Evolutionary conservation across 2,113 vertebrate species (phyloP).

Genomic region (Climacteris rufus): DNA sequence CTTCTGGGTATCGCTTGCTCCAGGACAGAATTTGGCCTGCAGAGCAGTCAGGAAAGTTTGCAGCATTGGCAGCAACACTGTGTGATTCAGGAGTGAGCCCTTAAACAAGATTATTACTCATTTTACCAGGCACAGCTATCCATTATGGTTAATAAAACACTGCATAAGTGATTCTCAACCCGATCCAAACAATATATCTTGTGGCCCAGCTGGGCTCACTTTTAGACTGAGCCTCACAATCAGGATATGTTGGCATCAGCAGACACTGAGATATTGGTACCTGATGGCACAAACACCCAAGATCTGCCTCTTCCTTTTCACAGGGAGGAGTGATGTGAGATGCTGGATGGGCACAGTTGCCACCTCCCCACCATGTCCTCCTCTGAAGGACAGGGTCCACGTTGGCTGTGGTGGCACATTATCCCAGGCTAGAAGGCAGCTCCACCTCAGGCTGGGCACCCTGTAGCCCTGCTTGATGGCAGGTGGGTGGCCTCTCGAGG

Average conservation of each 20-base stretch:
- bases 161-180: constrained; percentile 47
- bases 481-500: fast-evolving
- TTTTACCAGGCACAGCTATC: constrained; percentile 52
- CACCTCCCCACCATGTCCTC: background rate
- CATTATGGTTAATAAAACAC: constrained; percentile 66
- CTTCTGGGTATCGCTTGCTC: background rate
- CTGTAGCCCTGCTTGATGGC: background rate
- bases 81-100: background rate
- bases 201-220: background rate
- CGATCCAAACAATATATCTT: constrained; percentile 38
- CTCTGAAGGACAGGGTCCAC: background rate
- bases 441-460: background rate
- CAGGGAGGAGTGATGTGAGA: background rate
- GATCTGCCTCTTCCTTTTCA: background rate
- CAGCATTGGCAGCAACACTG: background rate
- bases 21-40: constrained; percentile 16
- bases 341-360: background rate
- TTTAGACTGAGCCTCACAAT: background rate
- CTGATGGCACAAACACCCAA: background rate
- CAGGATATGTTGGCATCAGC: background rate
- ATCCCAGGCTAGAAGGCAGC: background rate
- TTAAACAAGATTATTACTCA: constrained; percentile 47
- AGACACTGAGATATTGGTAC: background rate
- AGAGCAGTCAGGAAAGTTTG: background rate
- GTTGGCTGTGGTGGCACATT: fast-evolving